Base-by-base conservation (phyloP, 35 echinoderm and acorn worm genomes). In the Acanthaster planci region DNA sequence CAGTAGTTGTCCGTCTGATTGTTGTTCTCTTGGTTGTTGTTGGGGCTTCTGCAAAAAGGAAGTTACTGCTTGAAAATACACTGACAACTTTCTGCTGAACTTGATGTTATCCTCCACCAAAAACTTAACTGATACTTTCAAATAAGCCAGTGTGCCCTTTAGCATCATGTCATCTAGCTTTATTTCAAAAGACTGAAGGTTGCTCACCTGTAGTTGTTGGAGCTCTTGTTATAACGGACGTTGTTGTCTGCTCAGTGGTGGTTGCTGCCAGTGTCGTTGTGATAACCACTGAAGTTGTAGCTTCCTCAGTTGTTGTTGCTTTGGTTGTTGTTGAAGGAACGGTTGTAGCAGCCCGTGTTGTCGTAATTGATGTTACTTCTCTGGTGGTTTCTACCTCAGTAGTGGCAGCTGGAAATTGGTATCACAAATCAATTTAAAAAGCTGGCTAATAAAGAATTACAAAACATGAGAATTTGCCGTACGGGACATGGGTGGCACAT, bases 271-370 rank as follows among this genome's bases (percentile, higher is more conserved):
- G 23, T 68, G 60, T 68, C 32, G 60, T 68, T 8, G 23, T 34
- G 32, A 34, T 68, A 68, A 68, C 60, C 10, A 26, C 32, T 9
- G 60, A 23, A 68, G 60, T 68, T 68, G 9, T 34, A 23, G 29
- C 60, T 68, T 68, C 60, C 32, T 68, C 60, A 8, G 60, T 68
- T 17, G 60, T 68, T 23, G 60, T 19, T 68, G 60, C 60, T 7
- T 68, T 26, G 8, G 60, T 34, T 8, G 60, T 68, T 68, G 60
- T 68, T 8, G 23, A 30, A 34, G 60, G 60, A 4, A 68, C 60
- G 10, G 60, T 68, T 68, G 60, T 68, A 0, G 23, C 32, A 23
- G 60, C 60, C 32, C 32, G 23, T 68, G 23, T 68, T 30, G 60
- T 34, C 21, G 60, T 27, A 23, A 68, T 34, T 27, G 23, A 4